Evolutionary conservation across 2,797 vertebrate genomes (phyloP), one percentile per base, ranked within the genome.

Genomic region (Ispidina lecontei): DNA sequence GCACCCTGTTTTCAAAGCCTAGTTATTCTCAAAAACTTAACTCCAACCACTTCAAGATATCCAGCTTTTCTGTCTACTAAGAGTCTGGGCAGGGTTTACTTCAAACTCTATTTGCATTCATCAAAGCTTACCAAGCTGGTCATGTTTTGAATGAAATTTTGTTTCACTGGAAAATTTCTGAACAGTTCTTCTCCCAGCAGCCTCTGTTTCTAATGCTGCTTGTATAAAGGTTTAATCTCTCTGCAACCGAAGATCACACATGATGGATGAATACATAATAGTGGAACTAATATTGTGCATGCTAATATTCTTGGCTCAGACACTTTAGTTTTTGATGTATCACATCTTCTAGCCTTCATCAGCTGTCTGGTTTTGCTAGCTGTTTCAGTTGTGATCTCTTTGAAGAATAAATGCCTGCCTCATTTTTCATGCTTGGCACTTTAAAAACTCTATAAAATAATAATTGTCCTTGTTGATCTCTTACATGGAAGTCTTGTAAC

Each of bases 261-360:
- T 35, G 71, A 90, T 76, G n/a, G 12, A 71, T 90, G 89, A 74
- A 76, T 91, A 39, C 28, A 43, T 84, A 95, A 55, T 15, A 46
- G 18, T 58, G 41, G 54, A 74, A 82, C 56, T 79, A 82, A 62
- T 84, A 65, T 10, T 7, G 49, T 60, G n/a, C 25, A 14, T 82
- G 25, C 63, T 56, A 64, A 84, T 67, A 20, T 77, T 77, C 63
- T 79, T 90, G 78, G 81, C 71, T 94, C 37, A 77, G 43, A 33
- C 7, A 9, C 14, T 71, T 59, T 29, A 49, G 35, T 22, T 71
- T 58, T 89, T 94, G 39, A 64, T 43, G 14, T 49, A 82, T 56
- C 6, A 1, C 14, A 19, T 87, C 44, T n/a, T 74, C 21, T 43
- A 90, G 62, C 44, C 33, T 17, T 90, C 35, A 26, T 77, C 44